A percentile compares a stretch with the other conserved stretches of the same genome.
These are phyloP conservation scores for Threskiornis aethiopicus DNA, from an alignment of 2,797 vertebrate genomes.

Conservation along the genomic window DNA sequence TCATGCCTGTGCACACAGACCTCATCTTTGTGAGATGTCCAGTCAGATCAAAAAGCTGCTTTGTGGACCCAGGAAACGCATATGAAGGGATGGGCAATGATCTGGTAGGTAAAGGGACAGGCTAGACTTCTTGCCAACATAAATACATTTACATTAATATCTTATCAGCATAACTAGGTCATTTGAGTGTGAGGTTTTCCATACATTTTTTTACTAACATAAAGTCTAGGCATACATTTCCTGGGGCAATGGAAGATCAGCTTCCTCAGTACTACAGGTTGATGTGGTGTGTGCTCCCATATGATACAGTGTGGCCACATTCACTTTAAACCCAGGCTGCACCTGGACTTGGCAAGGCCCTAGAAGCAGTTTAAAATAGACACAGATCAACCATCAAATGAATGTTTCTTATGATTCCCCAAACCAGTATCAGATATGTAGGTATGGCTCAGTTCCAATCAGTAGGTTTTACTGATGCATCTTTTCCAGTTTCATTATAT, in stretches of 20 bases:
- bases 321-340: not conserved
- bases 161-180: not conserved
- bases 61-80: not conserved
- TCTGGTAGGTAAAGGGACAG: not conserved
- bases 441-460: not conserved
- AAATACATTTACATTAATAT: not conserved
- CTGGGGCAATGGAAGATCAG: not conserved
- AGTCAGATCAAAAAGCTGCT: not conserved
- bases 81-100: not conserved
- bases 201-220: not conserved
- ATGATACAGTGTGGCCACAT: rapidly evolving
- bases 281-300: not conserved
- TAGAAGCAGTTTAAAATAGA: not conserved
- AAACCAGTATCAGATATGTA: not conserved
- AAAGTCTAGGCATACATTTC: not conserved
- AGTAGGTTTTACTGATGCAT: not conserved
- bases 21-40: not conserved
- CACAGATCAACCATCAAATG: not conserved
- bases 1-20: not conserved
- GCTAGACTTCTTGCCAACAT: not conserved
- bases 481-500: not conserved
- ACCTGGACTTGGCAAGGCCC: not conserved
- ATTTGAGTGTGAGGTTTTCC: not conserved
- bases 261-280: not conserved
- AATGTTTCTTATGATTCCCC: not conserved